Evolutionary conservation across 1,140 invertebrate genomes (phyloP), one percentile per base, ranked within the genome.

Genomic region (Temnothorax longispinosus): DNA sequence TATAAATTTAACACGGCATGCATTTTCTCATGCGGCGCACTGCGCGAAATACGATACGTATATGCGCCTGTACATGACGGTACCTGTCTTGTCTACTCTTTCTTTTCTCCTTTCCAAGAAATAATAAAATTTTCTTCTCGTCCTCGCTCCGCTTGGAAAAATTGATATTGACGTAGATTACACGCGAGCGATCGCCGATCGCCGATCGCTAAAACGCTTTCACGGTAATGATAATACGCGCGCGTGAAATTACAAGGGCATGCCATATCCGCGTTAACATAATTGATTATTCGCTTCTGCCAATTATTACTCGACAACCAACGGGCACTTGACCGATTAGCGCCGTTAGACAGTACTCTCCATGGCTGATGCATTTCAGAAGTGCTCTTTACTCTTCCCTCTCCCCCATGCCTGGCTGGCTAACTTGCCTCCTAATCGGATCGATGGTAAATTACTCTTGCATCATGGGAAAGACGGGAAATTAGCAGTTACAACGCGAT

Each of bases 301-400:
- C 62, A 88, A 90, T 90, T 88, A 90, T 90, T 88, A 65, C 56
- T 74, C 41, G 13, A 27, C 56, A 18, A 65, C 21, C 32, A 27
- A 56, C 64, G n/a, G n/a, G 47, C 64, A 60, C 64, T 62, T 75
- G 62, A 90, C 87, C 89, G 89, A 90, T 90, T 90, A 90, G 75
- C 50, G 62, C 71, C 58, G 78, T 89, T 89, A 90, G 80, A n/a
- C 44, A 50, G n/a, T 52, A 41, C 56, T 44, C 85, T 58, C 85
- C 13, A 41, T 35, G 38, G 75, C 21, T 52, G 78, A 87, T 71
- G 75, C 78, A 60, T 62, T 90, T 56, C 69, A 77, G 69, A 44
- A 81, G 84, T 65, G 58, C 56, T 62, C 80, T 84, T 75, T 86
- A n/a, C 75, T 76, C 27, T 38, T 38, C 60, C 27, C 58, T 32